Conservation (phyloP, 2,888 invertebrate species). For the Eremobia ochroleuca region DNA sequence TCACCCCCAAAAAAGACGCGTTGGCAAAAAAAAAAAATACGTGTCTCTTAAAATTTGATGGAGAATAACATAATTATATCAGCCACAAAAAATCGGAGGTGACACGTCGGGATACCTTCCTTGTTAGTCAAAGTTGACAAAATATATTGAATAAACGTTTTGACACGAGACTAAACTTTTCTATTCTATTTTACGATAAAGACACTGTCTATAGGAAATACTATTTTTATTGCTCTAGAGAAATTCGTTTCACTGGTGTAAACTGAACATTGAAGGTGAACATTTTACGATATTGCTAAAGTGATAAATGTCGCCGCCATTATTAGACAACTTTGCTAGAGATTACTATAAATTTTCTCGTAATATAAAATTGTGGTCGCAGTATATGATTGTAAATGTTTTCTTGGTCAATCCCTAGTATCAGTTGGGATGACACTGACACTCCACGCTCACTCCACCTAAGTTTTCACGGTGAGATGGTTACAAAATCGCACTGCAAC, state of each 20-base stretch:
- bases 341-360: constrained; percentile 10
- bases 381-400: no score
- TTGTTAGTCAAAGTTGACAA: neutral
- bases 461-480: no score
- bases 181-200: neutral
- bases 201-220: neutral
- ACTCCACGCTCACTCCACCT: no score
- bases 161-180: neutral
- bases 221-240: constrained; percentile 5
- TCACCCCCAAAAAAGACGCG: no score
- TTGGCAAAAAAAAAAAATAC: no score
- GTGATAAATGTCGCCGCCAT: constrained; percentile 19
- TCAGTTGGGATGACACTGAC: no score
- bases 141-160: neutral
- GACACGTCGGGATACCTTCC: no score
- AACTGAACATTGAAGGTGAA: constrained; percentile 1
- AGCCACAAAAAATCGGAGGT: no score
- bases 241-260: constrained; percentile 23
- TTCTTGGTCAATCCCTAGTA: no score
- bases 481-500: no score
- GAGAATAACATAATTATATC: no score
- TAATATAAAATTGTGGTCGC: neutral
- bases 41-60: no score
- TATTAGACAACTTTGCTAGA: constrained; percentile 8
- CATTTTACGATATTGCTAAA: constrained; percentile 26